Conservation (phyloP, 37 sponge, comb jelly and placozoan species). For the Cladorhizidae sp. region DNA sequence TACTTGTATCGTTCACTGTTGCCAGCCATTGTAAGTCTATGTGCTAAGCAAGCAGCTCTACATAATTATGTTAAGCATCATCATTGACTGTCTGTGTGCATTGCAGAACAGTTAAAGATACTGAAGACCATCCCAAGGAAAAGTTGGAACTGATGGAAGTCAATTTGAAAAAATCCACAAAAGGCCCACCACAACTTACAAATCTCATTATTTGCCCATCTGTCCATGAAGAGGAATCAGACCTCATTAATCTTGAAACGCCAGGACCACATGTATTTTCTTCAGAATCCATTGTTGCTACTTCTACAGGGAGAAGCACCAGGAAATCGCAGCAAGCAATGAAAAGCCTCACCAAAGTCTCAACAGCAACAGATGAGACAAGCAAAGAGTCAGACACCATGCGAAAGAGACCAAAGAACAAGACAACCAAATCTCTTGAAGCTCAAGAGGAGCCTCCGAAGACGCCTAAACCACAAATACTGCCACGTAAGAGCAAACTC, state of each 20-base stretch:
- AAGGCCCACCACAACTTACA: neutral
- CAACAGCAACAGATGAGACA: neutral
- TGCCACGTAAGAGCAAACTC: neutral
- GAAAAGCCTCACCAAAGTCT: too few species aligned
- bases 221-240: neutral
- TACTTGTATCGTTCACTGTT: too few species aligned
- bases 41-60: too few species aligned
- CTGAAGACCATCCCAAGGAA: too few species aligned
- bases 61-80: too few species aligned
- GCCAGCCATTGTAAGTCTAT: too few species aligned
- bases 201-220: neutral
- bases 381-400: neutral
- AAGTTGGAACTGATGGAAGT: neutral
- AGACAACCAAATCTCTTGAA: neutral
- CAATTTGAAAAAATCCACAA: neutral
- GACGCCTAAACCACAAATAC: neutral
- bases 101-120: too few species aligned
- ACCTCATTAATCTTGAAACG: neutral
- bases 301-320: neutral
- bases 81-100: too few species aligned
- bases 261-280: neutral
- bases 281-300: neutral
- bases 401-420: neutral
- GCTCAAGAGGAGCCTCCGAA: neutral
- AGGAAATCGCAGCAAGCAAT: neutral